These are phyloP conservation scores for Drosophila subquinaria DNA, from an alignment of 2,888 invertebrate genomes.

Conservation along the genomic window DNA sequence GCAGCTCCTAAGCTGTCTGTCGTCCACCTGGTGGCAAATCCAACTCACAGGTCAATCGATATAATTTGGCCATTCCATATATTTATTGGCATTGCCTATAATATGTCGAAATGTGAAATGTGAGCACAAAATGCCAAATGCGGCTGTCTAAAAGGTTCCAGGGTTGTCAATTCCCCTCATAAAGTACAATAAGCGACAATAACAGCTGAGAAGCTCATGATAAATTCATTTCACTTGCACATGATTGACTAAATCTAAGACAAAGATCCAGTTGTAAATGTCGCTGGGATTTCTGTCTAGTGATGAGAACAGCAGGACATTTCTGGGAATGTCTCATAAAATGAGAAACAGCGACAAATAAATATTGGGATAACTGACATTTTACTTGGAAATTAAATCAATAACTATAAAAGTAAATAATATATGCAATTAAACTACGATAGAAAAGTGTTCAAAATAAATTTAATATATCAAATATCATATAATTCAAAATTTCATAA, in stretches of 20 bases:
- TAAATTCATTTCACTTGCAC: slow-evolving; percentile 73
- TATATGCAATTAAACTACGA: background rate
- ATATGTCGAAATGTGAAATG: slow-evolving; percentile 37
- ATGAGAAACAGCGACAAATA: background rate
- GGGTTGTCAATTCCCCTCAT: slow-evolving; percentile 50
- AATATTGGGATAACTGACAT: slow-evolving; percentile 2
- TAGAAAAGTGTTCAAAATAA: background rate
- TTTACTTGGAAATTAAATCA: background rate
- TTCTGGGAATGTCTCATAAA: background rate
- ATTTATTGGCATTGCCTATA: slow-evolving; percentile 68
- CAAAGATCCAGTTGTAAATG: slow-evolving; percentile 33
- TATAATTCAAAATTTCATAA: too few species aligned
- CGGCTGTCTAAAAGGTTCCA: background rate
- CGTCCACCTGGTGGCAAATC: slow-evolving; percentile 26
- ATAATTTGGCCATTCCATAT: slow-evolving; percentile 54
- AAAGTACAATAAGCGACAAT: slow-evolving; percentile 43
- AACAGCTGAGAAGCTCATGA: slow-evolving; percentile 68
- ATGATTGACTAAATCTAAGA: slow-evolving; percentile 46
- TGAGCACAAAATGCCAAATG: slow-evolving; percentile 12
- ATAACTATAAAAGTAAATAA: background rate
- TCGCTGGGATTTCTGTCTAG: slow-evolving; percentile 27
- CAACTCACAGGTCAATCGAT: slow-evolving; percentile 61
- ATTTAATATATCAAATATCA: background rate
- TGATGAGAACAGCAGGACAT: background rate
- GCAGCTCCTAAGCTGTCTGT: slow-evolving; percentile 12